Percentiles rank a stretch among this genome's conserved stretches.
Evolutionary conservation across 2,888 invertebrate species (phyloP).

Genomic region (Alsophila aescularia): DNA sequence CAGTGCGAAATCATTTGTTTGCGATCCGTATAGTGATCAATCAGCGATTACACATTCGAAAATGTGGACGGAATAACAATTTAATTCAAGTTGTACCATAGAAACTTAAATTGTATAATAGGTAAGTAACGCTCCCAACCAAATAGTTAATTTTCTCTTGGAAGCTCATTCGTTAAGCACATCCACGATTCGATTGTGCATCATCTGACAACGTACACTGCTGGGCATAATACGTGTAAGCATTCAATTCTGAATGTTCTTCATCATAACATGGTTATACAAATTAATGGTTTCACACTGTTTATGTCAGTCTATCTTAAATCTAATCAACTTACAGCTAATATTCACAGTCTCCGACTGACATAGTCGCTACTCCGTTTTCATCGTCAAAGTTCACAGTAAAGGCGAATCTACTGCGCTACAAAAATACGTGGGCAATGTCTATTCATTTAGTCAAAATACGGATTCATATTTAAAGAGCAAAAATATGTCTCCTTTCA

Average conservation of each 20-base stretch:
- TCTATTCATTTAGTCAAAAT: constrained; percentile 75
- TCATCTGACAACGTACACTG: constrained; percentile 5
- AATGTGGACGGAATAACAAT: constrained; percentile 79
- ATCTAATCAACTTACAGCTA: constrained; percentile 54
- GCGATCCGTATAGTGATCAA: constrained; percentile 22
- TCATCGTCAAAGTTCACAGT: constrained; percentile 65
- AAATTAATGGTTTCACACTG: constrained; percentile 68
- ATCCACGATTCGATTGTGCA: constrained; percentile 16
- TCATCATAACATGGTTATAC: constrained; percentile 31
- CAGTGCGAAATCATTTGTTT: constrained; percentile 69
- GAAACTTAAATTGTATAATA: constrained; percentile 11
- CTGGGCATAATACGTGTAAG: neutral
- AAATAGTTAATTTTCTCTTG: too few species aligned
- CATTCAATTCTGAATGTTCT: constrained; percentile 13
- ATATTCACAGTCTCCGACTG: constrained; percentile 78
- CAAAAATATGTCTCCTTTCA: constrained; percentile 83
- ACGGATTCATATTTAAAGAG: constrained; percentile 77
- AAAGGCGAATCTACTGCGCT: constrained; percentile 79
- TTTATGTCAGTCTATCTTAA: constrained; percentile 69
- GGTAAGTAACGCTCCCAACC: neutral
- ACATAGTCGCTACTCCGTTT: constrained; percentile 59
- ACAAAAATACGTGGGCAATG: constrained; percentile 84
- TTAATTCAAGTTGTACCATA: constrained; percentile 20
- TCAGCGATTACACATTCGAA: constrained; percentile 65
- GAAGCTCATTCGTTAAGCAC: neutral